Evolutionary conservation across 2,113 vertebrate genomes (phyloP), one percentile per base, ranked within the genome.

Genomic region (Pampusana beccarii): DNA sequence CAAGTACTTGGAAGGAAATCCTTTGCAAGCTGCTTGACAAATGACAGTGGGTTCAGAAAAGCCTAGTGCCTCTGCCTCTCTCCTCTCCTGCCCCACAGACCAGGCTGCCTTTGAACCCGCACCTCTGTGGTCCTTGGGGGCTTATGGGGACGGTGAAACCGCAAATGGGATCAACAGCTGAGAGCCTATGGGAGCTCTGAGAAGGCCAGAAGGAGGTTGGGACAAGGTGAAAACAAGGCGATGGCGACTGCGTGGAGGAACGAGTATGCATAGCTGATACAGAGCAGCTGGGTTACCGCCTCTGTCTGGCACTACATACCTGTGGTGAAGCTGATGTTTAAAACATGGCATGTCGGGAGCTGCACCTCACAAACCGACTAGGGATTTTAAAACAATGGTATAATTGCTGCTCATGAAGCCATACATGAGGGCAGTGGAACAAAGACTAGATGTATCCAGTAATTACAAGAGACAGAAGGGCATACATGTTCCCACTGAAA

Each of bases 371-470:
- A 83, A 90, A 92, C 62, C 48, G 56, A 67, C 31, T 34, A 31
- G 66, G 69, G 89, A 79, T 96, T 96, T 93, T 91, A 50, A 83
- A 90, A 92, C 50, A 94, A 88, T 92, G 51, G 70, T 61, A 72
- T 87, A 95, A 95, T 94, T 96, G 38, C 86, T 92, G 33, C 31
- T 90, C 61, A 36, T 38, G 70, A 85, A 85, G 80, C 53, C 61
- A 20, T 84, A 26, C 28, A 16, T 57, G 70, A 96, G 86, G 50
- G 75, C 62, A 85, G 29, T 53, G 69, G 79, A 92, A 94, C 34
- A 93, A 92, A 90, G 92, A 69, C 86, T 57, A 54, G 56, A 86
- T 51, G 48, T 33, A 90, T 88, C 53, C 57, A 84, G 58, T 77
- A 96, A 95, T 92, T 93, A 88, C 1, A 8, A 84, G 64, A 93